phyloP scores from a whole-genome alignment of 2,797 vertebrate species.

The Cephalopachus bancanus region DNA sequence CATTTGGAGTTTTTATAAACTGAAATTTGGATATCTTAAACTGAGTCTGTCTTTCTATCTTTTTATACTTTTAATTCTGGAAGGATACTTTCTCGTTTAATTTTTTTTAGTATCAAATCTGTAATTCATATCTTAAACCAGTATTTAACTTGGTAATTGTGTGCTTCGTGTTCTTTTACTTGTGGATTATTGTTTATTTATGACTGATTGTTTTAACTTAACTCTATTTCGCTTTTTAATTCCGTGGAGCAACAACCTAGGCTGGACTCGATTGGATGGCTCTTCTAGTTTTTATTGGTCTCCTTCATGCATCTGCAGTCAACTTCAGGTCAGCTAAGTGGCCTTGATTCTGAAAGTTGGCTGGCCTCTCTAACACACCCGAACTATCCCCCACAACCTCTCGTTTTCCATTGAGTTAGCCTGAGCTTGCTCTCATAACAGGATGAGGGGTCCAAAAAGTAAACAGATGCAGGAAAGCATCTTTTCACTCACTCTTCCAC shows the following conservation, averaged over 20 bases:
- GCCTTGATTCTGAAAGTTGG: neutral
- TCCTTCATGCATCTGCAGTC: neutral
- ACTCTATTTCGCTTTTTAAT: neutral
- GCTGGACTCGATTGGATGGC: neutral
- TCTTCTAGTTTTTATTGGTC: neutral
- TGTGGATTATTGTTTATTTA: neutral
- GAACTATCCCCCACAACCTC: neutral
- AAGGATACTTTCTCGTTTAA: neutral
- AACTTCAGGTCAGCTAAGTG: neutral
- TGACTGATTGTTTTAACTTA: neutral
- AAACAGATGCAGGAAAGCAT: neutral
- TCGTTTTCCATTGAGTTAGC: neutral
- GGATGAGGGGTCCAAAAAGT: neutral
- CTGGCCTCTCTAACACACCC: neutral
- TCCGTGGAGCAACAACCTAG: neutral
- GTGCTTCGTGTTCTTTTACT: neutral
- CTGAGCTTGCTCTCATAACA: neutral
- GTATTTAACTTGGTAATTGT: neutral
- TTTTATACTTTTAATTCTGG: neutral
- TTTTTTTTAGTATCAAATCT: neutral
- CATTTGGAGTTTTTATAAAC: neutral
- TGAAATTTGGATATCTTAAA: neutral
- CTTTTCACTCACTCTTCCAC: neutral
- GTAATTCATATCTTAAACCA: neutral
- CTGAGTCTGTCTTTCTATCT: neutral